Evolutionary conservation across 2,797 vertebrate species (phyloP).

Genomic region (Acrossocheilus wenchowensis): DNA sequence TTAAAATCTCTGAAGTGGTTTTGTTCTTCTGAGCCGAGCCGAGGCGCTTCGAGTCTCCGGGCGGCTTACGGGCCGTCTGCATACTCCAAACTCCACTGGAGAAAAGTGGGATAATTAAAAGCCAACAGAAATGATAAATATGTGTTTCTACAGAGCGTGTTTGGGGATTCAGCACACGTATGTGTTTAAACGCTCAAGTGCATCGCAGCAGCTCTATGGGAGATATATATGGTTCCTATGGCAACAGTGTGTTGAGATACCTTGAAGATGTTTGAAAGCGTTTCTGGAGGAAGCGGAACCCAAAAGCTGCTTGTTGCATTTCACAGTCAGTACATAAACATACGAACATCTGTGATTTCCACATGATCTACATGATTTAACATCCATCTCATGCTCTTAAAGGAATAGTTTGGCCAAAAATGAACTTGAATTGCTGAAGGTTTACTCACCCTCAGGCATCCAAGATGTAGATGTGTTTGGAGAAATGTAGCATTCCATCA

Average conservation of each 20-base stretch:
- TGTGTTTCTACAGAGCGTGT: background rate
- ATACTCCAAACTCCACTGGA: slow-evolving; percentile 1
- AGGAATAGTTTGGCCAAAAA: background rate
- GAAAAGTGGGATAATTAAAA: slow-evolving; percentile 15
- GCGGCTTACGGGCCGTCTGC: background rate
- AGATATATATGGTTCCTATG: slow-evolving; percentile 35
- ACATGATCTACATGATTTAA: background rate
- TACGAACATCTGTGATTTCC: background rate
- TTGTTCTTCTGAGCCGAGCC: slow-evolving; percentile 18
- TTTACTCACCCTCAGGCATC: background rate
- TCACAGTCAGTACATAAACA: slow-evolving; percentile 4
- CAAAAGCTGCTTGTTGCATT: slow-evolving; percentile 33
- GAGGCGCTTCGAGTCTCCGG: background rate
- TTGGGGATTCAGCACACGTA: background rate
- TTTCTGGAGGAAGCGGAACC: slow-evolving; percentile 32
- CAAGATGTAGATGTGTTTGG: background rate
- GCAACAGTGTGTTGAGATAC: slow-evolving; percentile 34
- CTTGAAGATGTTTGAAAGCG: slow-evolving; percentile 25
- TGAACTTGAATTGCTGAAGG: background rate
- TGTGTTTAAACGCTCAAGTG: background rate
- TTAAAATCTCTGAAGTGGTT: slow-evolving; percentile 7
- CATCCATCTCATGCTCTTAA: background rate
- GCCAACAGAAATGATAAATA: background rate
- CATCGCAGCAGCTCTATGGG: background rate
- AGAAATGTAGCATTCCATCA: background rate